Conservation (phyloP, 1,140 invertebrate genomes). For the Samia ricini region DNA sequence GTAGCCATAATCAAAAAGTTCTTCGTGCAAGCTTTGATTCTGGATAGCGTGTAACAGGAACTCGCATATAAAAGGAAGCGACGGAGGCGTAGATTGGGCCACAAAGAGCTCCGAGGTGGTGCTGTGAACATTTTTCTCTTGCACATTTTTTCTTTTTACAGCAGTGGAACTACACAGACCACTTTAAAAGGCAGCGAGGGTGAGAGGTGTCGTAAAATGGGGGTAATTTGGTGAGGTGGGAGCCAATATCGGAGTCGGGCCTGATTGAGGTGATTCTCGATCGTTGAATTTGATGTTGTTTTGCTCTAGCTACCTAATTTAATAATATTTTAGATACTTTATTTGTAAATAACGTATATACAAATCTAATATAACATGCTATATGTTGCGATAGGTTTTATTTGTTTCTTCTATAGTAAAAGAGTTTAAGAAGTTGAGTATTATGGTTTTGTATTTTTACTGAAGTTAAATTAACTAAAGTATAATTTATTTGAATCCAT, state of each 20-base stretch:
- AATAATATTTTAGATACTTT: not conserved
- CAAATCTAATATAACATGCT: too few relatives aligned
- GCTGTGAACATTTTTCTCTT: constrained; percentile 63
- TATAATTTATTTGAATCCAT: too few relatives aligned
- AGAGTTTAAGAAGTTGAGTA: too few relatives aligned
- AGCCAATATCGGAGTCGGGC: constrained; percentile 70
- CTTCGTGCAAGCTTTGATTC: constrained; percentile 68
- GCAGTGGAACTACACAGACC: constrained; percentile 72
- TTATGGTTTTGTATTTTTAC: too few relatives aligned
- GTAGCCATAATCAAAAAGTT: constrained; percentile 66
- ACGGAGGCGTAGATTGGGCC: constrained; percentile 71
- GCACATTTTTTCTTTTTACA: constrained; percentile 74
- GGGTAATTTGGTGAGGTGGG: constrained; percentile 74
- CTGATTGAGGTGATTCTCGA: constrained; percentile 73
- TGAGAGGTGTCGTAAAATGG: constrained; percentile 69
- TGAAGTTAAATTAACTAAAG: too few relatives aligned
- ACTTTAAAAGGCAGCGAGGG: constrained; percentile 74
- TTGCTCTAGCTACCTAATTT: constrained; percentile 24
- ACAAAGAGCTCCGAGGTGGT: constrained; percentile 75
- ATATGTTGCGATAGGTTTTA: not conserved
- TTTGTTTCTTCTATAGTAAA: not conserved
- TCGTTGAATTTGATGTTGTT: constrained; percentile 63
- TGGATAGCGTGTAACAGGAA: constrained; percentile 72
- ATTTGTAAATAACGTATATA: too few relatives aligned
- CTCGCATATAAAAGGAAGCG: constrained; percentile 69